A percentile compares a stretch with the other conserved stretches of the same genome.
These are phyloP conservation scores for Telmatochromis sp. DNA, from an alignment of 2,113 vertebrate genomes.

Conservation along the genomic window DNA sequence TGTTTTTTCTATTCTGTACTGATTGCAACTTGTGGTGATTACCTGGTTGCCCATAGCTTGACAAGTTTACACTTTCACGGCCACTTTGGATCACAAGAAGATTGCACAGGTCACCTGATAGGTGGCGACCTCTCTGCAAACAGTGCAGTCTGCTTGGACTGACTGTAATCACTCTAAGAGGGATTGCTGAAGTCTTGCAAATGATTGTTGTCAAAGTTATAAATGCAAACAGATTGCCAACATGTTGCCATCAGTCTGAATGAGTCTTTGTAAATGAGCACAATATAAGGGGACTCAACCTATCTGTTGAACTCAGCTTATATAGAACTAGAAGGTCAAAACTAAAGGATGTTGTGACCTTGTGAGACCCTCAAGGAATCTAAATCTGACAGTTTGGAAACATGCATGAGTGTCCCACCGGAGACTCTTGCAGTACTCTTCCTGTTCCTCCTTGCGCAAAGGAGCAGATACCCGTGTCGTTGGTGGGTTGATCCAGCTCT, in stretches of 20 bases:
- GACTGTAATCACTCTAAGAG: neutral
- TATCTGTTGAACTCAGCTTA: fast-evolving
- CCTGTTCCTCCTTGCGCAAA: neutral
- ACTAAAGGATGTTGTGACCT: neutral
- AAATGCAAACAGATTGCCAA: neutral
- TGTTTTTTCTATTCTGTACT: neutral
- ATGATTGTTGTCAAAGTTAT: neutral
- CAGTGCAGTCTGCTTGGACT: neutral
- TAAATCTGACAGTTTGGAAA: neutral
- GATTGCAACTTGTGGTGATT: neutral
- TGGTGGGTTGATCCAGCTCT: neutral
- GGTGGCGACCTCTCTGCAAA: neutral
- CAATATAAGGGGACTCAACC: neutral
- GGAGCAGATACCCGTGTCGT: neutral
- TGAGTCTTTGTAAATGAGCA: neutral
- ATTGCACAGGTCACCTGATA: neutral
- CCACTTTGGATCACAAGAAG: neutral
- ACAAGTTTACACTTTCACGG: neutral
- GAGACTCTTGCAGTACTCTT: neutral
- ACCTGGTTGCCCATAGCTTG: neutral
- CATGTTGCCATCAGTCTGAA: neutral
- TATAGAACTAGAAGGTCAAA: neutral
- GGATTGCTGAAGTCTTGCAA: neutral
- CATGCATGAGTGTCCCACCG: neutral
- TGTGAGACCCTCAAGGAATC: neutral